Evolutionary conservation across 2,797 vertebrate species (phyloP).

Genomic region (Lepus townsendii): DNA sequence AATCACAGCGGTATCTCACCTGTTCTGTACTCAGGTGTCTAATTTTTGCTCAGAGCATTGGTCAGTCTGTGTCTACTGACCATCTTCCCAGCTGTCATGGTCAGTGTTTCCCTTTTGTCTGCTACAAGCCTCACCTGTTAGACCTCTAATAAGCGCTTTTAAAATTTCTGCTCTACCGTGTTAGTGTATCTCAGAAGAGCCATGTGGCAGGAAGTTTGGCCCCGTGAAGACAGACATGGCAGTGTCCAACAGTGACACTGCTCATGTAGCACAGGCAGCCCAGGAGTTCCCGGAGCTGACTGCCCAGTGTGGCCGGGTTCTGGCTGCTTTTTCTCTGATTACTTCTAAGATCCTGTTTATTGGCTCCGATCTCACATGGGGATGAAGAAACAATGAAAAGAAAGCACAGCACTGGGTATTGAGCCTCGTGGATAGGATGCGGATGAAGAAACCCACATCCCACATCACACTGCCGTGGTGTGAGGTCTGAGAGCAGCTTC

Average conservation of each 20-base stretch:
- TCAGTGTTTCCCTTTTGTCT: background rate
- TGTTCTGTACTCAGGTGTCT: background rate
- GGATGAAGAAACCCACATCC: too few relatives aligned
- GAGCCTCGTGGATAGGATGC: too few relatives aligned
- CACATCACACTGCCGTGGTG: too few relatives aligned
- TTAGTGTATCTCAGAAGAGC: background rate
- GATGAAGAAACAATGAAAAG: background rate
- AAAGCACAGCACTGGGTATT: background rate
- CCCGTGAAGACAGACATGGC: constrained; percentile 10
- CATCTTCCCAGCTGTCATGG: background rate
- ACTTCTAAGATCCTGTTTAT: background rate
- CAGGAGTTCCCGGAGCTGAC: background rate
- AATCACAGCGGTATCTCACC: too few relatives aligned
- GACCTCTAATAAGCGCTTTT: background rate
- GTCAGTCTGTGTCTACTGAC: background rate
- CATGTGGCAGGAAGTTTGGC: background rate
- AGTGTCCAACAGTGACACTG: background rate
- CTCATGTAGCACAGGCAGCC: background rate
- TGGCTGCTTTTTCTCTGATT: background rate
- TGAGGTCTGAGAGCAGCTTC: too few relatives aligned
- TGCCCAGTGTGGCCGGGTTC: background rate
- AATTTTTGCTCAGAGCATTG: background rate
- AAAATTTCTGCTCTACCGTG: background rate
- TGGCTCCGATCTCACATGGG: background rate
- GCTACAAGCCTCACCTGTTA: background rate